Percentiles rank a stretch among this genome's conserved stretches.
Evolutionary conservation across 2,113 vertebrate species (phyloP).

Genomic region (Dipodomys merriami): DNA sequence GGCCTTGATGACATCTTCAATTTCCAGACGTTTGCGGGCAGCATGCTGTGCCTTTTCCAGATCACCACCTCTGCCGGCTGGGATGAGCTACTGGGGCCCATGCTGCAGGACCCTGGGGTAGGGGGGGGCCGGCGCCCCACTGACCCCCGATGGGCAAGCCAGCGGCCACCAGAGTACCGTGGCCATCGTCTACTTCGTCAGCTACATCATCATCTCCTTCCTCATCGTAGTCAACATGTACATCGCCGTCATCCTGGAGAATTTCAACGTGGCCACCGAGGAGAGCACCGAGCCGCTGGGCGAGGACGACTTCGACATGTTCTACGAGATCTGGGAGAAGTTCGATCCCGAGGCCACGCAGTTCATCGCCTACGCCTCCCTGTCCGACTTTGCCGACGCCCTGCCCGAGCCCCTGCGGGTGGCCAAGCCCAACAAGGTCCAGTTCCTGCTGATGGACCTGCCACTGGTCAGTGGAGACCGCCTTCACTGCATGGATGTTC

Average conservation of each 20-base stretch:
- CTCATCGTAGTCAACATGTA: slow-evolving; percentile 99
- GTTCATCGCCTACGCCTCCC: slow-evolving; percentile 93
- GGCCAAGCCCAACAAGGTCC: slow-evolving; percentile 93
- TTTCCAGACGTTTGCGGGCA: slow-evolving; percentile 94
- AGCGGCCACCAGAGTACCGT: slow-evolving; percentile 85
- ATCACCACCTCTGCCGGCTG: slow-evolving; percentile 98
- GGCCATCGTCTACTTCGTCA: slow-evolving; percentile 95
- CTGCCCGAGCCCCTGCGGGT: slow-evolving; percentile 94
- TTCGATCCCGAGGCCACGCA: slow-evolving; percentile 96
- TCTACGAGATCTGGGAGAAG: slow-evolving; percentile 98
- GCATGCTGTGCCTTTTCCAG: slow-evolving; percentile 98
- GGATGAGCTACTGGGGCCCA: slow-evolving; percentile 91
- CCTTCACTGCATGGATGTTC: slow-evolving; percentile 97
- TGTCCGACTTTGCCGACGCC: slow-evolving; percentile 93
- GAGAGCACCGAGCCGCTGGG: slow-evolving; percentile 95
- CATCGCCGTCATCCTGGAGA: slow-evolving; percentile 98
- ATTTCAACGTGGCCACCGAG: slow-evolving; percentile 96
- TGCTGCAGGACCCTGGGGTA: slow-evolving; percentile 78
- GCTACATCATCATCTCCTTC: slow-evolving; percentile 96
- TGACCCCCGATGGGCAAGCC: not conserved
- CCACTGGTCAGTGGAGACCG: slow-evolving; percentile 97
- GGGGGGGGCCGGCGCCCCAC: too few species aligned
- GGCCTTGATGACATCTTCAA: slow-evolving; percentile 96
- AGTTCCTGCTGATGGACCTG: slow-evolving; percentile 95
- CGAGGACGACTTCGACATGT: slow-evolving; percentile 99